Base-by-base conservation (phyloP, 2,888 invertebrate genomes). In the Lithosia quadra region DNA sequence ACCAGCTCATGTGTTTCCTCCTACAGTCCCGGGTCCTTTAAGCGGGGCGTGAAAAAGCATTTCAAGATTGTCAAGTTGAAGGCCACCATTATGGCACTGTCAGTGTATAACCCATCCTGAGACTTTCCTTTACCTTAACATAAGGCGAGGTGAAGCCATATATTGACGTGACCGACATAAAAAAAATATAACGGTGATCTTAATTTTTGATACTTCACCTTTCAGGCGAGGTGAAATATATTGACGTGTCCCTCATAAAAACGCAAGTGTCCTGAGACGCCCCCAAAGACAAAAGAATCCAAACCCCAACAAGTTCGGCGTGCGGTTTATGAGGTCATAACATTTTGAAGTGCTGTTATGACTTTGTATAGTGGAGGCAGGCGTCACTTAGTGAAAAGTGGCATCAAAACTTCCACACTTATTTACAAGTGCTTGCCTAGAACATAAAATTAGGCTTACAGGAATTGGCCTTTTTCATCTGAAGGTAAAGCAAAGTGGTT, bases 321-420 rank as follows among this genome's bases (percentile, higher is more conserved):
- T 76, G 79, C 71, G 71, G 24, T 81, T 79, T 77, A 80, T 69
- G 82, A 77, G 64, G 75, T 67, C 75, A 71, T 79, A 75, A 79
- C 67, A 69, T 69, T 70, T 61, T 64, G 56, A 73, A 66, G 70
- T n/a, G 61, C 61, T 57, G 55, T 71, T 63, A 67, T 36, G 36
- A 68, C 56, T 68, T 68, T 62, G 64, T 62, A 58, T 56, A 22
- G 59, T 63, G 56, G 43, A 53, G 53, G 62, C 68, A 67, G 64
- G 55, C 58, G 22, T 65, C 49, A 67, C n/a, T 58, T 60, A 63
- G 58, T 49, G 59, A 33, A 62, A 63, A 65, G 58, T 67, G 63
- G 43, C 58, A 39, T 39, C 21, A 5, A 63, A 67, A 70, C 60
- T 60, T 63, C 55, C 28, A 59, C 36, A 63, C 53, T 39, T 33